Evolutionary conservation across 2,113 vertebrate species (phyloP), one percentile per base, ranked within the genome.

Genomic region (Gadus macrocephalus): DNA sequence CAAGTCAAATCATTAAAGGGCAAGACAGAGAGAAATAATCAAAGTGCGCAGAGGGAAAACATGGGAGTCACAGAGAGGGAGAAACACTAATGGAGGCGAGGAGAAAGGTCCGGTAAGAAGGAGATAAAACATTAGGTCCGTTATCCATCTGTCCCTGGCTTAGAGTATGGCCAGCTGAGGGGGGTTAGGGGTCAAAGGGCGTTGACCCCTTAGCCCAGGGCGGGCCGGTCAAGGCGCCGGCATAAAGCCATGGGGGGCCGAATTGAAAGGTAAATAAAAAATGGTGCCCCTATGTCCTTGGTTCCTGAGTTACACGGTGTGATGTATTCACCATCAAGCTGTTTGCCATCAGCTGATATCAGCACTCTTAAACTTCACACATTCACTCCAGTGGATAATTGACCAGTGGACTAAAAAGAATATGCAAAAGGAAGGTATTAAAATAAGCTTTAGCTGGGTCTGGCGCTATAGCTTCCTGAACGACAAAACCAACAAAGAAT

Each of bases 141-240:
- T 86, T 87, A 86, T 89, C 89, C 89, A 90, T 90, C 89, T 90
- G 89, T 85, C 84, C 75, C 80, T 68, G 83, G 85, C 86, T 87
- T 84, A 85, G 89, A 80, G 82, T 83, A 76, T 89, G 87, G 67
- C 87, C 88, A 89, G 85, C 89, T 88, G 88, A 89, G 78, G 62
- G 76, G 31, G 87, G 84, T 85, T 81, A 82, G 62, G 59, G 87
- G 84, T 85, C 64, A 88, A 64, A 64, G 89, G 86, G 88, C 74
- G 69, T 19, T 0, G 63, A 80, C 72, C 86, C 67, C 20, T 55
- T 62, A 80, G 72, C 83, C 78, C 16, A 53, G 64, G 79, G 75
- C 71, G 68, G 53, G 3, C 56, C 80, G 83, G 86, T 85, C 86
- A 83, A 79, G 72, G 70, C 9, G 19, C 66, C 63, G n/a, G 67